Evolutionary conservation across 2,113 vertebrate genomes (phyloP).

Genomic region (Ameiurus melas): DNA sequence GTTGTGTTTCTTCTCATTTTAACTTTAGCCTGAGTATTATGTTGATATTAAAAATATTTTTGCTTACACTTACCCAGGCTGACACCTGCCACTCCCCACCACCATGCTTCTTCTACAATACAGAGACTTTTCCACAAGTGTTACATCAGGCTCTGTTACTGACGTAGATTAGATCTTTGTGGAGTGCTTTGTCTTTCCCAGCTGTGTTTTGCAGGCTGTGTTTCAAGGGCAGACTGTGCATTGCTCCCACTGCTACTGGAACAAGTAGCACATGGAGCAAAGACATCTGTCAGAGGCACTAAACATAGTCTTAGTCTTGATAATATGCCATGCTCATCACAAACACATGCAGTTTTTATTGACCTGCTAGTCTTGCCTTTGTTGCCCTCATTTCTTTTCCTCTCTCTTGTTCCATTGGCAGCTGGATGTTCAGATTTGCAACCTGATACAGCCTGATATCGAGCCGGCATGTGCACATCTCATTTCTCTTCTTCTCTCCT

Average conservation of each 20-base stretch:
- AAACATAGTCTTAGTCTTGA: constrained; percentile 45
- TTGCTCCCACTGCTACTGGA: constrained; percentile 29
- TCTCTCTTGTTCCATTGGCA: constrained; percentile 35
- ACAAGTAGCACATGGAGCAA: constrained; percentile 33
- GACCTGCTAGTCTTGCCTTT: constrained; percentile 48
- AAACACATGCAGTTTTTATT: constrained; percentile 57
- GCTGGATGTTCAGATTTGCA: constrained; percentile 43
- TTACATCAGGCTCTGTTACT: neutral
- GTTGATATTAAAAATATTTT: neutral
- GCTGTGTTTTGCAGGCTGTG: constrained; percentile 23
- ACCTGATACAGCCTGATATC: constrained; percentile 44
- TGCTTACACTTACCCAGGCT: neutral
- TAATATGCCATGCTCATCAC: constrained; percentile 39
- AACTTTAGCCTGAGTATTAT: neutral
- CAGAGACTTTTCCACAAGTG: neutral
- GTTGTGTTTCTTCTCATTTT: neutral
- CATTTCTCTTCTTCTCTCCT: constrained; percentile 26
- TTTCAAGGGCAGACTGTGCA: constrained; percentile 37
- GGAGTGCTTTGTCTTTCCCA: constrained; percentile 38
- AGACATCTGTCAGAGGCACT: constrained; percentile 37
- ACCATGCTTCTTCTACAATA: neutral
- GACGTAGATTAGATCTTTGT: neutral
- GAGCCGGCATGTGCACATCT: constrained; percentile 29
- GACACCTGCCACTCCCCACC: neutral
- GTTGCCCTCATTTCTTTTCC: constrained; percentile 6